These are phyloP conservation scores for Bubo bubo DNA, from an alignment of 2,113 vertebrate genomes.

Conservation along the genomic window DNA sequence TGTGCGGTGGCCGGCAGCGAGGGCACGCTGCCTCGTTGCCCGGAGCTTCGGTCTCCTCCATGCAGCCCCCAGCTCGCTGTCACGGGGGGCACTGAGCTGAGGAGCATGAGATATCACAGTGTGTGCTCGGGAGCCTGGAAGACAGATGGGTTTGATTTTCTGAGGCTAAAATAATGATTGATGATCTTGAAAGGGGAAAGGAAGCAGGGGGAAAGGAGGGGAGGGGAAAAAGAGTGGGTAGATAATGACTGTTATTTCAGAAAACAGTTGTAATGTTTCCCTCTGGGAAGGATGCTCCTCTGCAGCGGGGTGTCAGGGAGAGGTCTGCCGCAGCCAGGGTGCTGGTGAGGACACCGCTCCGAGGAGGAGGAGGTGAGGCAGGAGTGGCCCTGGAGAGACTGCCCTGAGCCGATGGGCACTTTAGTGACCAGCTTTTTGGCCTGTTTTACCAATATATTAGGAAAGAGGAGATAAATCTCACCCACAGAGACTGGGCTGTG, in stretches of 20 bases:
- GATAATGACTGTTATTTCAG: conserved; percentile 37
- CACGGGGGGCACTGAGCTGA: background rate
- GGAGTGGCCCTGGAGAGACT: background rate
- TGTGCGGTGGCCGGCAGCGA: background rate
- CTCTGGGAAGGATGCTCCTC: background rate
- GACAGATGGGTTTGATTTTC: conserved; percentile 54
- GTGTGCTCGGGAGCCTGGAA: background rate
- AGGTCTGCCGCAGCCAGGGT: background rate
- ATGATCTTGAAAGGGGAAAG: conserved; percentile 46
- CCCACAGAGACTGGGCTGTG: background rate
- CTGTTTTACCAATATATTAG: background rate
- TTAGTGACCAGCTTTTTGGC: background rate
- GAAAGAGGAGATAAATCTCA: background rate
- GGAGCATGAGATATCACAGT: background rate
- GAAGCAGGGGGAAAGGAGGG: background rate
- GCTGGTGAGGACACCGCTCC: background rate
- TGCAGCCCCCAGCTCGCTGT: background rate
- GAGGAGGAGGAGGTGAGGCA: fast-evolving
- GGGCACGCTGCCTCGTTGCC: background rate
- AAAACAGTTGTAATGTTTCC: background rate
- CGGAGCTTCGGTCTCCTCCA: background rate
- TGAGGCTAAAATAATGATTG: conserved; percentile 53
- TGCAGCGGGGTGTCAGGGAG: fast-evolving
- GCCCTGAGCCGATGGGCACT: fast-evolving
- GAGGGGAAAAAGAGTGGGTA: background rate